Evolutionary conservation across 2,113 vertebrate genomes (phyloP).

Genomic region (Gopherus evgoodei): DNA sequence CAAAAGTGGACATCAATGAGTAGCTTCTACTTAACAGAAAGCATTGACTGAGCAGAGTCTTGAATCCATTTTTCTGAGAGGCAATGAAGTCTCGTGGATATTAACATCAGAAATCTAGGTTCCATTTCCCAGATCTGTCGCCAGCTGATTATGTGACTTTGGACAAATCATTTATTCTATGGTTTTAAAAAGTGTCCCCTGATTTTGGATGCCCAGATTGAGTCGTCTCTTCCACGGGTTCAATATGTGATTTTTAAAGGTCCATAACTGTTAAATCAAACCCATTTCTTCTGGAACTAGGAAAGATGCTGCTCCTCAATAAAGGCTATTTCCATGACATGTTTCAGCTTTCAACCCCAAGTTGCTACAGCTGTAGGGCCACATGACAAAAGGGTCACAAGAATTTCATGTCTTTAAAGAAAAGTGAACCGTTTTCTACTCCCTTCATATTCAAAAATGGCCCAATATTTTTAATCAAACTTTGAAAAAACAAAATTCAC

Average conservation of each 20-base stretch:
- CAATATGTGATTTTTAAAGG: neutral
- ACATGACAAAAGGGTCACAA: neutral
- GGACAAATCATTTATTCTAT: neutral
- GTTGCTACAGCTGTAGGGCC: neutral
- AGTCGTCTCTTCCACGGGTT: neutral
- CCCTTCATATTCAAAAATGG: neutral
- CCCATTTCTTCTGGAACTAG: neutral
- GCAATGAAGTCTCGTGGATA: neutral
- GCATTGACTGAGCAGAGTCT: neutral
- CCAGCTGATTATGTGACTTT: neutral
- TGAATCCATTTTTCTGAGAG: neutral
- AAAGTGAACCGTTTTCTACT: neutral
- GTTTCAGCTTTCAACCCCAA: neutral
- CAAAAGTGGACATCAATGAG: neutral
- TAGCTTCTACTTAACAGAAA: conserved; percentile 13
- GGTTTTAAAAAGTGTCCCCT: neutral
- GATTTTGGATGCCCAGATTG: neutral
- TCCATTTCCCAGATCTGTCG: neutral
- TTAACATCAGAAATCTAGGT: neutral
- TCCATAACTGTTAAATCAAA: neutral
- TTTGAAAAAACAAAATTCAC: neutral
- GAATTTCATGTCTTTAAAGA: neutral
- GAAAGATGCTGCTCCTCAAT: neutral
- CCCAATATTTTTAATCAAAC: neutral
- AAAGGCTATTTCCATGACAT: neutral